A percentile compares a stretch with the other conserved stretches of the same genome.
phyloP scores from a whole-genome alignment of 2,113 vertebrate genomes.

The Clarias batrachus region DNA sequence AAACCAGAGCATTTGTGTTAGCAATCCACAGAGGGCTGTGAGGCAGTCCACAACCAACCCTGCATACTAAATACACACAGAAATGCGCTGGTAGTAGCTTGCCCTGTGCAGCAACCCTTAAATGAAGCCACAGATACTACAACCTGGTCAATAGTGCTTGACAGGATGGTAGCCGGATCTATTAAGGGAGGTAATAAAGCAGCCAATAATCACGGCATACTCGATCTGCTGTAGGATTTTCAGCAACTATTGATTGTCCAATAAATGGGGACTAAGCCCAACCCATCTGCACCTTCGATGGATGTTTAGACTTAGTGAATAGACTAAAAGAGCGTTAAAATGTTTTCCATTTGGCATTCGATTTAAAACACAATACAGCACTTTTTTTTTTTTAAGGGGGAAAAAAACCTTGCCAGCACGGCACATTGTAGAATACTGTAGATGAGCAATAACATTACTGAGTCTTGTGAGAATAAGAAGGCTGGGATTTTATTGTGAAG shows the following conservation, averaged over 20 bases:
- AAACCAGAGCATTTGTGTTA: constrained; percentile 19
- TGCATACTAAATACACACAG: constrained; percentile 31
- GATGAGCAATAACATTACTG: not conserved
- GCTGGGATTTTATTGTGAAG: not conserved
- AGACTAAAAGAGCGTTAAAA: not conserved
- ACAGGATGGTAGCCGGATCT: not conserved
- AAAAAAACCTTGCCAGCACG: not conserved
- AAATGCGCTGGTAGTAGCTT: not conserved
- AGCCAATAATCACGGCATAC: constrained; percentile 1
- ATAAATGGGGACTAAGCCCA: not conserved
- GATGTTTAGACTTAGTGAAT: not conserved
- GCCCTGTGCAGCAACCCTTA: not conserved
- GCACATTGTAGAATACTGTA: not conserved
- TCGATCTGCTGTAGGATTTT: constrained; percentile 9
- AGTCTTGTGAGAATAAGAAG: not conserved
- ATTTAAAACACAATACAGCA: not conserved
- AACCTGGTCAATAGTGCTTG: not conserved
- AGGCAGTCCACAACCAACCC: constrained; percentile 1
- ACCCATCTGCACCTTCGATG: not conserved
- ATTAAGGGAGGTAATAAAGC: constrained; percentile 1
- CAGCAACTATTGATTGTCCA: constrained; percentile 14
- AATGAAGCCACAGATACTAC: constrained; percentile 7
- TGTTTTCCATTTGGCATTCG: not conserved
- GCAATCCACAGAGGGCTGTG: not conserved
- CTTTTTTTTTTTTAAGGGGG: too few species aligned